Evolutionary conservation across 2,113 vertebrate genomes (phyloP).

Genomic region (Dicaeum eximium): DNA sequence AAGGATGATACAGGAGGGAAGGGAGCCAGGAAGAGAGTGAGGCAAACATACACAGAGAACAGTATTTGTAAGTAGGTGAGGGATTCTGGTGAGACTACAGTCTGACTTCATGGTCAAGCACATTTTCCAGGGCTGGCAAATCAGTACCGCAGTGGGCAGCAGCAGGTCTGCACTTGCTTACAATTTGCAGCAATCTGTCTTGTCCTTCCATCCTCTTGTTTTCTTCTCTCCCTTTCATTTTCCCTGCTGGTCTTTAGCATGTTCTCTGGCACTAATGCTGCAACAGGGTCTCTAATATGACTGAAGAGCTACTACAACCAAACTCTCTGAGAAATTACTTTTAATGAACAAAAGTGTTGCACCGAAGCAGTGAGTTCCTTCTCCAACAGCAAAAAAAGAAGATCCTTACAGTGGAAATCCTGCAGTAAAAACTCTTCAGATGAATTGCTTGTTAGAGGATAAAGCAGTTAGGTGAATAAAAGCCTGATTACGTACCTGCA

Average conservation of each 20-base stretch:
- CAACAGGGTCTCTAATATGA: not conserved
- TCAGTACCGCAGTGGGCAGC: not conserved
- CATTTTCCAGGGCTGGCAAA: constrained; percentile 40
- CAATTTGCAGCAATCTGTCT: constrained; percentile 59
- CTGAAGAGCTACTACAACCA: not conserved
- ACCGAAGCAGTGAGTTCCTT: not conserved
- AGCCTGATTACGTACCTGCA: constrained; percentile 64
- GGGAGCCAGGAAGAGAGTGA: not conserved
- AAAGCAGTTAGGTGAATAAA: constrained; percentile 72
- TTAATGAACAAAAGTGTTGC: constrained; percentile 32
- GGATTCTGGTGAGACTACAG: not conserved
- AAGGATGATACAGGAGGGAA: not conserved
- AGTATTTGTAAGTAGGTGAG: not conserved
- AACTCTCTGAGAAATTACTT: constrained; percentile 18
- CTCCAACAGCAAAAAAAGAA: not conserved
- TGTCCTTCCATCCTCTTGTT: constrained; percentile 9
- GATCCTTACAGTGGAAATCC: constrained; percentile 21
- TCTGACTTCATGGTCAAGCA: not conserved
- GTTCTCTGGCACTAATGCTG: not conserved
- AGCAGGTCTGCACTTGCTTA: constrained; percentile 25
- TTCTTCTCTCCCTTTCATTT: constrained; percentile 8
- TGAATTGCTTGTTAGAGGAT: constrained; percentile 68
- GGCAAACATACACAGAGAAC: not conserved
- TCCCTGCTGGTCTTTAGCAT: not conserved
- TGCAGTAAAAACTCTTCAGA: constrained; percentile 59